Conservation (phyloP, 1,140 invertebrate species). For the Lethocerus indicus region DNA sequence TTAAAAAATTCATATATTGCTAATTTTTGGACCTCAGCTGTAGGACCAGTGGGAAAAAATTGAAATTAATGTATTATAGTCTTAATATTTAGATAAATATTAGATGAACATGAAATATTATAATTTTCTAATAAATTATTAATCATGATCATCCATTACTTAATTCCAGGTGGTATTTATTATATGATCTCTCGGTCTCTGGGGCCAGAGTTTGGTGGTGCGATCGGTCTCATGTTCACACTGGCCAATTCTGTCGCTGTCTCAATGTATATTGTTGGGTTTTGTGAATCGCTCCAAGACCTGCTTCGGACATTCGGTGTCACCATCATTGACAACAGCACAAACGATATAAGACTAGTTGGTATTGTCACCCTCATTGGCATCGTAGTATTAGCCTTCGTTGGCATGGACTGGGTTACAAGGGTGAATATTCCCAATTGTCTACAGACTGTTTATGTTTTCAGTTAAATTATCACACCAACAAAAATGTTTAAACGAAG, state of each 20-base stretch:
- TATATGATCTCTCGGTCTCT: slow-evolving; percentile 93
- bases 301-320: slow-evolving; percentile 33
- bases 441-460: too few relatives aligned
- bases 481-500: too few relatives aligned
- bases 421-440: slow-evolving; percentile 31
- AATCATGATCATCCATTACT: too few relatives aligned
- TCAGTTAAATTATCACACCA: too few relatives aligned
- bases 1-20: too few relatives aligned
- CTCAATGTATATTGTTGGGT: slow-evolving; percentile 95
- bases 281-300: slow-evolving; percentile 76
- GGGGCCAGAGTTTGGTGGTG: slow-evolving; percentile 91
- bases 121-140: too few relatives aligned
- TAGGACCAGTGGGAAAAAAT: too few relatives aligned
- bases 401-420: slow-evolving; percentile 83
- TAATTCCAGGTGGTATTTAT: slow-evolving; percentile 78
- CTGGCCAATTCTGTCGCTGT: slow-evolving; percentile 92
- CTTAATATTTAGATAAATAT: too few relatives aligned
- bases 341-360: slow-evolving; percentile 37
- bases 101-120: too few relatives aligned
- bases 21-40: too few relatives aligned
- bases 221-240: slow-evolving; percentile 67
- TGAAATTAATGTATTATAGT: too few relatives aligned
- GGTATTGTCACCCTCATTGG: slow-evolving; percentile 59
- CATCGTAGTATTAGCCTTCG: slow-evolving; percentile 61
- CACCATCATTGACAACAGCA: slow-evolving; percentile 41